Evolutionary conservation across 2,797 vertebrate species (phyloP), one percentile per base, ranked within the genome.

Genomic region (Lutjanus argentimaculatus): DNA sequence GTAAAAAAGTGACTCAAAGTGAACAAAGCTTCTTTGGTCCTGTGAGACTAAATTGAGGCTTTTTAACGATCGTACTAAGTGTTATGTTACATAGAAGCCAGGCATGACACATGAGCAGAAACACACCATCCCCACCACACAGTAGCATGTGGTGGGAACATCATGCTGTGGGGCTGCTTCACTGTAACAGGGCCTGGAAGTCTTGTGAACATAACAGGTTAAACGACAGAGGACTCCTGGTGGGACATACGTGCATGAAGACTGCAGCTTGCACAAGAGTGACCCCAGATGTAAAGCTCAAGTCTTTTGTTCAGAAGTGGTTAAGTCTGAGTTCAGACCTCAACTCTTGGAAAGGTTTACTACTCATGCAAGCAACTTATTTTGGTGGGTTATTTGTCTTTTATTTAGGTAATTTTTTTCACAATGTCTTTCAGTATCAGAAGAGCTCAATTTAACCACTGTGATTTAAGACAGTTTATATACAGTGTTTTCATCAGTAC

Each of bases 51-150:
- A 59, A 17, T 52, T 40, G 55, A 43, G 16, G 22, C 9, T 36
- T 77, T 76, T 45, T 56, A 46, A 56, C 40, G 2, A 30, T 68
- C 22, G n/a, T 61, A 15, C 22, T 16, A 16, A 67, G 21, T 76
- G 36, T 8, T 69, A 16, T 52, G 19, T 59, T 67, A 42, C 42
- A 36, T 59, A 11, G 22, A 59, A 59, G 13, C 8, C 52, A 65
- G 51, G 9, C 36, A 3, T 17, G 36, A 43, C 52, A 77, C 65
- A 57, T 46, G 6, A 57, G 58, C 10, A 52, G 6, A 43, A 65
- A 72, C 58, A 55, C 51, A 59, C 3, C 19, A 62, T 46, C 49
- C 15, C 10, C 7, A 25, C 14, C 36, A 25, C 51, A 9, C 48
- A 63, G 51, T 9, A 40, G 22, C 58, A 68, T 21, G 21, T 13